Conservation (phyloP, 92 coral and sea anemone genomes). For the Zoanthus sansibaricus region DNA sequence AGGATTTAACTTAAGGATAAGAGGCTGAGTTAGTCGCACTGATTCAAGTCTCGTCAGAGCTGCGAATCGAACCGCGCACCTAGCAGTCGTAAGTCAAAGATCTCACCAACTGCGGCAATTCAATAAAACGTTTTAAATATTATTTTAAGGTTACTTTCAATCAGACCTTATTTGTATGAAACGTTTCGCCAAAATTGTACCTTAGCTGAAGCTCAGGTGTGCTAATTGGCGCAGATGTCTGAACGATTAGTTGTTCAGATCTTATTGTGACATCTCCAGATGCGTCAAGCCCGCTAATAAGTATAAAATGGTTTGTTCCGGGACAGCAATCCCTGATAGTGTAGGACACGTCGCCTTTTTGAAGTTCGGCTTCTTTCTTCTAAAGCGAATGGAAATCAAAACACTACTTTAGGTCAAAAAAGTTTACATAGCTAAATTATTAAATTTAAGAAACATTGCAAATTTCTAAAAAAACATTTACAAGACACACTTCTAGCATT, state of each 20-base stretch:
- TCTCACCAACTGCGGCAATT: too few species aligned
- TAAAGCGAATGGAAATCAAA: slow-evolving; percentile 1
- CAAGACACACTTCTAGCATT: too few species aligned
- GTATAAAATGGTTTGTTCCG: slow-evolving; percentile 92
- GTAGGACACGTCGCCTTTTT: slow-evolving; percentile 56
- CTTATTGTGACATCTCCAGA: slow-evolving; percentile 78
- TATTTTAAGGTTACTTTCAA: too few species aligned
- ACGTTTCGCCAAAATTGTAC: slow-evolving; percentile 37
- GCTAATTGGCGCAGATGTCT: slow-evolving; percentile 83
- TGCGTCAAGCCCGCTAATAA: slow-evolving; percentile 79
- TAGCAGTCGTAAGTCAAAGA: too few species aligned
- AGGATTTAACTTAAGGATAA: too few species aligned
- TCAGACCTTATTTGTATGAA: too few species aligned
- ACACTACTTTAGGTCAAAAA: too few species aligned
- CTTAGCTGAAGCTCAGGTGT: slow-evolving; percentile 73
- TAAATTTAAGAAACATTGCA: neutral
- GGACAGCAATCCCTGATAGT: slow-evolving; percentile 74
- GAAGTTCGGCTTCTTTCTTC: slow-evolving; percentile 63
- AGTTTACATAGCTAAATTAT: neutral
- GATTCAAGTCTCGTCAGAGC: too few species aligned
- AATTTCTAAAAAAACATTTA: too few species aligned
- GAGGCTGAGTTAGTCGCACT: too few species aligned
- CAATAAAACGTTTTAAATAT: too few species aligned
- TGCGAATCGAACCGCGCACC: too few species aligned
- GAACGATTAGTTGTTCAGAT: slow-evolving; percentile 84